Conservation (phyloP, 2,797 vertebrate genomes). For the Antrozous pallidus region DNA sequence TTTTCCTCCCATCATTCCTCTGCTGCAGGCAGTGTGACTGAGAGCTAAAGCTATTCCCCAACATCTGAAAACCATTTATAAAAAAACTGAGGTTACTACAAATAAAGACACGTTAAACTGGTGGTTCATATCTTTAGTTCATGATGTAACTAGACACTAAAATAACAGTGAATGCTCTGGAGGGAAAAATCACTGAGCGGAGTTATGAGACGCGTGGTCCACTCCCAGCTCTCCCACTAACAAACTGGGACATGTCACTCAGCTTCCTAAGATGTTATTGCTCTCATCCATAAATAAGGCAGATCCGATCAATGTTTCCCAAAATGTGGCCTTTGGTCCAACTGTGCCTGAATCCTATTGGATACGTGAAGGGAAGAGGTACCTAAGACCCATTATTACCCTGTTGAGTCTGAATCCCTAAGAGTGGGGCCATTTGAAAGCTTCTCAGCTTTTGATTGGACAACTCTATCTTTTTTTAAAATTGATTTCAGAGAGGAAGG, state of each 20-base stretch:
- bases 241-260: neutral
- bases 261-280: neutral
- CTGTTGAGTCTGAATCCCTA: neutral
- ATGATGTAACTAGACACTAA: conserved; percentile 64
- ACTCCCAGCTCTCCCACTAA: conserved; percentile 30
- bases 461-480: neutral
- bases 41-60: conserved; percentile 56
- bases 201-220: neutral
- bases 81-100: conserved; percentile 55
- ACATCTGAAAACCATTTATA: conserved; percentile 76
- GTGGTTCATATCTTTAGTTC: conserved; percentile 66
- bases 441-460: neutral
- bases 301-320: neutral
- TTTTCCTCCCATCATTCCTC: neutral
- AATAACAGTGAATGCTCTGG: conserved; percentile 46
- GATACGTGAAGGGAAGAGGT: neutral
- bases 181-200: conserved; percentile 41
- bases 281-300: neutral
- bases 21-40: conserved; percentile 16
- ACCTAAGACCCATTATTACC: neutral
- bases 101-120: conserved; percentile 59
- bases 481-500: too few relatives aligned
- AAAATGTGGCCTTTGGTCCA: neutral
- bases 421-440: neutral
- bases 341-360: neutral